phyloP scores from a whole-genome alignment of 92 coral and sea anemone species.

The Bergia puertoricense region DNA sequence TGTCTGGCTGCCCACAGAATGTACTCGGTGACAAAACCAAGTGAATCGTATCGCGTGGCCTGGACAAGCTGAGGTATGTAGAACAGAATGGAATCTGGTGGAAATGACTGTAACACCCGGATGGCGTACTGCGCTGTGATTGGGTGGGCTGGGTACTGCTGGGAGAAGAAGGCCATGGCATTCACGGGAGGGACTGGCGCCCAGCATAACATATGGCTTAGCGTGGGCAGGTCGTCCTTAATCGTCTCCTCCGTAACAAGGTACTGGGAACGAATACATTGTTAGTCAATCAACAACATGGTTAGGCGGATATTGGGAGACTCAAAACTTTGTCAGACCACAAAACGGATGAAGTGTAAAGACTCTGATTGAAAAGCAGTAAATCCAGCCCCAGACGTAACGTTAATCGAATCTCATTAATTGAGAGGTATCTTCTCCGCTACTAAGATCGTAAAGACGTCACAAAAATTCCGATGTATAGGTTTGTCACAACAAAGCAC shows the following conservation, averaged over 20 bases:
- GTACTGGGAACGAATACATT: conserved; percentile 54
- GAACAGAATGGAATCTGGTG: conserved; percentile 91
- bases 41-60: conserved; percentile 92
- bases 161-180: conserved; percentile 97
- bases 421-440: too few species aligned
- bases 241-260: conserved; percentile 87
- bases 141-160: conserved; percentile 96
- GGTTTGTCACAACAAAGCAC: too few species aligned
- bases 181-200: conserved; percentile 95
- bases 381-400: too few species aligned
- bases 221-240: conserved; percentile 87
- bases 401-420: too few species aligned
- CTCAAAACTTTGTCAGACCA: too few species aligned
- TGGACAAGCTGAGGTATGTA: conserved; percentile 97
- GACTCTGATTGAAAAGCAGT: too few species aligned
- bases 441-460: too few species aligned
- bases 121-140: conserved; percentile 95
- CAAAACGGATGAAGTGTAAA: too few species aligned
- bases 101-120: conserved; percentile 96
- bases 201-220: conserved; percentile 93
- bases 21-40: conserved; percentile 96
- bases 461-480: too few species aligned
- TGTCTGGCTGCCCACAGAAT: conserved; percentile 96
- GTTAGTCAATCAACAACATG: not conserved
- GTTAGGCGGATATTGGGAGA: too few species aligned